These are phyloP conservation scores for Colletes gigas DNA, from an alignment of 1,140 invertebrate genomes.

Conservation along the genomic window DNA sequence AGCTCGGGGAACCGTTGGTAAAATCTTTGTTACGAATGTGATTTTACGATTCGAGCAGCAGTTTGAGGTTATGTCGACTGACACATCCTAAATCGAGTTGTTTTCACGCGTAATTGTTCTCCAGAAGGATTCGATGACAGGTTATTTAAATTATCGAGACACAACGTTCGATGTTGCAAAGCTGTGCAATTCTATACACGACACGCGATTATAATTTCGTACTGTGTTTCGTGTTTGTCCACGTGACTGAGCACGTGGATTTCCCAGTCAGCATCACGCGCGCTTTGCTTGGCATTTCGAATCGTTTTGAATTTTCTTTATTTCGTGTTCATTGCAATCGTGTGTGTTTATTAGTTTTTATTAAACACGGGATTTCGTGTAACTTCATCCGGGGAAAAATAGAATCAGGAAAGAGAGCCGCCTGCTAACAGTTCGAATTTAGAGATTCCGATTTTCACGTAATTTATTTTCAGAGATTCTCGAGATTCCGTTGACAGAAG, in stretches of 20 bases:
- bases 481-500: not conserved
- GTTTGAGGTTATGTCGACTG: slow-evolving; percentile 20
- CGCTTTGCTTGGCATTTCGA: not conserved
- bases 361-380: not conserved
- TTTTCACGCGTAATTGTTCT: not conserved
- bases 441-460: not conserved
- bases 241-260: slow-evolving; percentile 17
- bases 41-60: not conserved
- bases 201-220: not conserved
- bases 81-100: not conserved
- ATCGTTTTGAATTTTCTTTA: not conserved
- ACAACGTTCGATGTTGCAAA: too few species aligned
- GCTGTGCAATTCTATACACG: not conserved
- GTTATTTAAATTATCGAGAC: too few species aligned
- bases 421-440: not conserved
- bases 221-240: not conserved
- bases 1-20: not conserved
- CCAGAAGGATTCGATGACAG: not conserved
- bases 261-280: too few species aligned
- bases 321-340: not conserved
- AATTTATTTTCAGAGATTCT: slow-evolving; percentile 3
- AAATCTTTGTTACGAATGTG: not conserved
- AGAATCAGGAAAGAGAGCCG: slow-evolving; percentile 22
- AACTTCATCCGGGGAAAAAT: not conserved
- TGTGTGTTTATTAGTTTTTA: not conserved